Conservation (phyloP, 2,888 invertebrate genomes). For the Salpingus planirostris region DNA sequence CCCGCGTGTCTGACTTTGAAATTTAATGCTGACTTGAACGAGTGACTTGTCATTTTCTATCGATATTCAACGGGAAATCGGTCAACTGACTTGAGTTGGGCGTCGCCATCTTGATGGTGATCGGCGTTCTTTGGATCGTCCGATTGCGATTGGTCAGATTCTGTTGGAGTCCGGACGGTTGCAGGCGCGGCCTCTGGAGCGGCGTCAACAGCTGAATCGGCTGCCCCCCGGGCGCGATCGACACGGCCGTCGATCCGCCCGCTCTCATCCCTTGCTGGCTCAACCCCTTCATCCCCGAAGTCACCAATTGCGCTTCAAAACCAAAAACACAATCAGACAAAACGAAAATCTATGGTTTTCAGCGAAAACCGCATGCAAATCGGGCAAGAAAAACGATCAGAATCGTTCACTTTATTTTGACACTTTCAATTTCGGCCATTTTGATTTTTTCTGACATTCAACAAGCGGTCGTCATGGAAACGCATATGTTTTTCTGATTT, state of each 20-base stretch:
- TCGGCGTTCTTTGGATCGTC: slow-evolving; percentile 37
- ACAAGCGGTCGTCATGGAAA: too few relatives aligned
- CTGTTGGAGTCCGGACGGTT: slow-evolving; percentile 29
- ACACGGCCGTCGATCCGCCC: slow-evolving; percentile 31
- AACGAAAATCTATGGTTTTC: too few relatives aligned
- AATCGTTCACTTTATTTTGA: too few relatives aligned
- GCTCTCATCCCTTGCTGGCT: slow-evolving; percentile 34
- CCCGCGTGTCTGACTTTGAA: neutral
- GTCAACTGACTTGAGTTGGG: slow-evolving; percentile 41
- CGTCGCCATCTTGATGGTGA: slow-evolving; percentile 40
- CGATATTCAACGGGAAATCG: slow-evolving; percentile 37
- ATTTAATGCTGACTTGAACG: neutral
- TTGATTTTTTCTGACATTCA: too few relatives aligned
- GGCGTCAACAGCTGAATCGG: slow-evolving; percentile 38
- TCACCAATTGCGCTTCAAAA: slow-evolving; percentile 52
- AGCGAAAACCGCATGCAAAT: too few relatives aligned
- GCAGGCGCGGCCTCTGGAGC: slow-evolving; percentile 34
- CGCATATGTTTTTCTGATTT: too few relatives aligned
- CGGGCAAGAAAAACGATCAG: too few relatives aligned
- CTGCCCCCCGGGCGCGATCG: slow-evolving; percentile 32
- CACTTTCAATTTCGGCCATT: too few relatives aligned
- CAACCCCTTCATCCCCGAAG: slow-evolving; percentile 54
- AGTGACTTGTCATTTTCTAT: slow-evolving; percentile 24
- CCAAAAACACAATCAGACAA: neutral
- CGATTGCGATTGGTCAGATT: slow-evolving; percentile 27